Conservation (phyloP, 2,888 invertebrate genomes). For the Adelognathus sp. region DNA sequence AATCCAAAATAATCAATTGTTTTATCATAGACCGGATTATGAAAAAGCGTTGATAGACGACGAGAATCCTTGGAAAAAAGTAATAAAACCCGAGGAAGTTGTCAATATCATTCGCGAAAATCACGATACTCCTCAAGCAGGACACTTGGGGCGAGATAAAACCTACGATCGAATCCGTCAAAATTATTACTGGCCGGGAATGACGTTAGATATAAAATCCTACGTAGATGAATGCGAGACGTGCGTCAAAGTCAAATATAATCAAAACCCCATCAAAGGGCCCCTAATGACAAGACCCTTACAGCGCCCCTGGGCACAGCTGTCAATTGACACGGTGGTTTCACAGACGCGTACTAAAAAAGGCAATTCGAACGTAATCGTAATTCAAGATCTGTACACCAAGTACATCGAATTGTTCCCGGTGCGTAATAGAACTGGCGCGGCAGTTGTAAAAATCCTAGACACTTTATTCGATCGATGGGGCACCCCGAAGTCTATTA, state of each 20-base stretch:
- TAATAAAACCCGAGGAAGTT: too few species aligned
- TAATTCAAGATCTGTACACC: constrained; percentile 34
- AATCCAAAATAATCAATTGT: too few species aligned
- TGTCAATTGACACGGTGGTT: constrained; percentile 36
- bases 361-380: constrained; percentile 35
- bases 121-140: too few species aligned
- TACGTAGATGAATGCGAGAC: constrained; percentile 33
- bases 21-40: too few species aligned
- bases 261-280: constrained; percentile 17
- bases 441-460: background rate
- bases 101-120: background rate
- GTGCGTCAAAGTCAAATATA: constrained; percentile 40
- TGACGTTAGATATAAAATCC: constrained; percentile 35
- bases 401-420: constrained; percentile 37
- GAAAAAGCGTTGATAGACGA: too few species aligned
- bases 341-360: constrained; percentile 10
- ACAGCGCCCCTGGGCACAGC: constrained; percentile 24
- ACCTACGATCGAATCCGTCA: too few species aligned
- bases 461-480: constrained; percentile 34
- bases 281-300: constrained; percentile 8
- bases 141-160: too few species aligned
- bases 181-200: too few species aligned
- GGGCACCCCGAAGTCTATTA: constrained; percentile 8
- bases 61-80: too few species aligned
- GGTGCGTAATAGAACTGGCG: constrained; percentile 5